These are phyloP conservation scores for Muschampia plurimacula DNA, from an alignment of 2,888 invertebrate species.

Conservation along the genomic window DNA sequence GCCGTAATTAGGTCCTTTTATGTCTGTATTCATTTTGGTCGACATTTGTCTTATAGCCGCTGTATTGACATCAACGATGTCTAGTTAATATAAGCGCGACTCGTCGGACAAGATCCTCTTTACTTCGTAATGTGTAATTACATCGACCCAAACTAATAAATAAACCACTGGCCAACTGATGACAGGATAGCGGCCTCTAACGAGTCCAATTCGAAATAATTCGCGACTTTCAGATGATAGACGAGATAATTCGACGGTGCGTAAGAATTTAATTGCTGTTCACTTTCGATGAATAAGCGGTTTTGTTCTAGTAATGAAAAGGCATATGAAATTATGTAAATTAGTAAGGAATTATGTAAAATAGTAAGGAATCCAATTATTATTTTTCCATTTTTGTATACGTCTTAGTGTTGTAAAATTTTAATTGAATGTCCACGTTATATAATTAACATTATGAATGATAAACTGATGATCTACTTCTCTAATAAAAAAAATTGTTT, in stretches of 20 bases:
- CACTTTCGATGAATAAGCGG: constrained; percentile 31
- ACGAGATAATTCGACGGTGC: constrained; percentile 39
- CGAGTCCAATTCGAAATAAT: constrained; percentile 51
- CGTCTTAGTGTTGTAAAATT: not conserved
- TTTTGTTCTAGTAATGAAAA: constrained; percentile 30
- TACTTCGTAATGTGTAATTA: constrained; percentile 72
- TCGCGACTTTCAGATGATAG: constrained; percentile 44
- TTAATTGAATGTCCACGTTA: not conserved
- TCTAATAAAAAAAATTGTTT: too few species aligned
- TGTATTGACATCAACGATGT: constrained; percentile 67
- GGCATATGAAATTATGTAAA: constrained; percentile 11
- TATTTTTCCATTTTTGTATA: not conserved
- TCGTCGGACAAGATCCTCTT: constrained; percentile 63
- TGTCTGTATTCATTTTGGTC: constrained; percentile 46
- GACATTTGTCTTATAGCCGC: constrained; percentile 48
- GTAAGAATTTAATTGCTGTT: constrained; percentile 38
- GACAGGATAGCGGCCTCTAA: constrained; percentile 61
- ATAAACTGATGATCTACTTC: too few species aligned
- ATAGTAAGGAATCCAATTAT: not conserved
- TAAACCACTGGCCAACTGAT: constrained; percentile 64
- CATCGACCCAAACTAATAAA: constrained; percentile 73
- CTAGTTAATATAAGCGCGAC: constrained; percentile 73
- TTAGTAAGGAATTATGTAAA: not conserved
- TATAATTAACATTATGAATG: too few species aligned
- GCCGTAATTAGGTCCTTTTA: constrained; percentile 21